A percentile compares a stretch with the other conserved stretches of the same genome.
Evolutionary conservation across 2,113 vertebrate species (phyloP).

Genomic region (Pampusana beccarii): DNA sequence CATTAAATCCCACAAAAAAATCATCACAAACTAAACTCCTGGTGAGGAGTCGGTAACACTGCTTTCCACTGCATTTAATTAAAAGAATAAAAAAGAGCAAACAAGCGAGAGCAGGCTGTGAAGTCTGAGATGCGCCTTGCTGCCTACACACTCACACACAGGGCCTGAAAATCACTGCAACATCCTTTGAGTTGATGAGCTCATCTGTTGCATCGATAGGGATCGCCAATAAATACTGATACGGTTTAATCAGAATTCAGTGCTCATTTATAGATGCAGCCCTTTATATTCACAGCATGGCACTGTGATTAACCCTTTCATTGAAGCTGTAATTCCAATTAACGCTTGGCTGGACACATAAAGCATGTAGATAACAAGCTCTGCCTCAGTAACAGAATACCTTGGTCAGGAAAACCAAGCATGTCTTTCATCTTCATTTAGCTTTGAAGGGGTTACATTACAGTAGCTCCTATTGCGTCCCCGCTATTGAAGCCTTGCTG

Average conservation of each 20-base stretch:
- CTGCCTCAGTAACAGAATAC: not conserved
- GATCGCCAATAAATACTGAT: not conserved
- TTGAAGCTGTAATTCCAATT: not conserved
- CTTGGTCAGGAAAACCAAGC: not conserved
- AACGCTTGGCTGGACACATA: not conserved
- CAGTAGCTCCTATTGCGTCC: not conserved
- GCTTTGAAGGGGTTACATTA: slow-evolving; percentile 36
- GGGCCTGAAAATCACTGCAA: not conserved
- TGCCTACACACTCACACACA: not conserved
- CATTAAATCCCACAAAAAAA: not conserved
- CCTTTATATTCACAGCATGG: not conserved
- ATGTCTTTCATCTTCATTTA: slow-evolving; percentile 36
- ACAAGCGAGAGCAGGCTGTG: not conserved
- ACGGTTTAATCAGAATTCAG: not conserved
- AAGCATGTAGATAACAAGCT: not conserved
- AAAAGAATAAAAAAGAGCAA: slow-evolving; percentile 27
- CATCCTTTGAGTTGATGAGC: slow-evolving; percentile 33
- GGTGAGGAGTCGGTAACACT: slow-evolving; percentile 19
- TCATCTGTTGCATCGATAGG: not conserved
- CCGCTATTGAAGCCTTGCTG: not conserved
- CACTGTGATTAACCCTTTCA: slow-evolving; percentile 40
- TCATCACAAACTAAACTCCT: slow-evolving; percentile 24
- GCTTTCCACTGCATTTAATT: slow-evolving; percentile 56
- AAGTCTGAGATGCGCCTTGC: not conserved
- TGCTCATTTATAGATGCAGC: not conserved